Base-by-base conservation (phyloP, 2,113 vertebrate species). In the Lophura nycthemera region DNA sequence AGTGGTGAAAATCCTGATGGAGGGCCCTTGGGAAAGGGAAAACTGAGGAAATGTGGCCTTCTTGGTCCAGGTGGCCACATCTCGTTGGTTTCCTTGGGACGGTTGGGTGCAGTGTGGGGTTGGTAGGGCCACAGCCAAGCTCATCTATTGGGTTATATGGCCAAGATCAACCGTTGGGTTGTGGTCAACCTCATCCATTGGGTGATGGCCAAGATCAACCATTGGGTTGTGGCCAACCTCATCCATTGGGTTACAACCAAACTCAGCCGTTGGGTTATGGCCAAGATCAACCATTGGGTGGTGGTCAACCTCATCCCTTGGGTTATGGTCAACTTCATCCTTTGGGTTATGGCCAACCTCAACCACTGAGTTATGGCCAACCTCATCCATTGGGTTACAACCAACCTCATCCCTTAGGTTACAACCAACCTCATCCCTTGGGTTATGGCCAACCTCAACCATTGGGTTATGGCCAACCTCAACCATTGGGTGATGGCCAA, bases 11-110 rank as follows among this genome's bases (percentile, higher is more conserved):
- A 74, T 63, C 16, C 59, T 13, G n/a, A 22, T 21, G n/a, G 3
- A 14, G n/a, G 24, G 8, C 22, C 20, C 25, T 14, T 8, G 7
- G 24, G 47, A 42, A 61, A 69, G 2, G 29, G 52, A 2, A 13
- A 32, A 24, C 19, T 36, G 50, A 17, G 80, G 42, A 57, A 63
- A 20, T 0, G 3, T 0, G 1, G 16, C 5, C 5, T 56, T 15
- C 1, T 4, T 19, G 63, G 6, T 36, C 36, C 36, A 36, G 36
- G 36, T 36, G 36, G 36, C 11, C 63, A 19, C 13, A 24, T 8
- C 40, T 38, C 45, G 10, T 11, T 11, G 27, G 65, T 11, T 69
- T 45, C 45, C 19, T 38, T 0, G 1, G 50, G 36, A 36, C 2
- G 8, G 30, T 21, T 70, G 40, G 9, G 34, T 10, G 13, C 34